Base-by-base conservation (phyloP, 2,797 vertebrate genomes). In the Stomatorhinus walkeri region DNA sequence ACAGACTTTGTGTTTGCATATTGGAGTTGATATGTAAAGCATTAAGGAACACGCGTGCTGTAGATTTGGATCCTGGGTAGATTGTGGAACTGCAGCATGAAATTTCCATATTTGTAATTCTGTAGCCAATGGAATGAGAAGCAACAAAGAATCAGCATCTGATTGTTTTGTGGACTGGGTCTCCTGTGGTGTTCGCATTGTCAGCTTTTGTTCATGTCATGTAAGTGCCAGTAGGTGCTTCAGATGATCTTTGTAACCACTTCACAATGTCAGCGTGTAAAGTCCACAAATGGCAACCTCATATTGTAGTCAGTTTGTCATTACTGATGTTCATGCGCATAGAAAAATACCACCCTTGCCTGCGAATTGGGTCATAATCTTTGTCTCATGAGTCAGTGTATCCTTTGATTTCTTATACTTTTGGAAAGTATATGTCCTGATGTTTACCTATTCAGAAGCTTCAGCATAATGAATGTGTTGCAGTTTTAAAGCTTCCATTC, bases 381-480 rank as follows among this genome's bases (percentile, higher is more conserved):
- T 36, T 72, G 68, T 72, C 68, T 14, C 12, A 14, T 72, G 28
- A 36, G 68, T 72, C 64, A 36, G 4, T 64, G 22, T 72, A 12
- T 72, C 32, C 32, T 72, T 72, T 72, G 28, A 72, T 72, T 72
- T 32, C 10, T 32, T 72, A 14, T 72, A 72, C 64, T 72, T 72
- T 72, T 72, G 64, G 28, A 28, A 72, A 32, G 10, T 72, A 28
- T 72, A 72, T 36, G 68, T 36, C 68, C 32, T 72, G 68, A 36
- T 68, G 24, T 68, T 68, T 28, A 32, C 24, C 24, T 89, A 59
- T 87, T 90, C 1, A 48, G 64, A 52, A 91, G 8, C 90, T 89
- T 48, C 89, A 90, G 90, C 89, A 52, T 89, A 89, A 91, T 90
- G 46, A 88, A 92, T 91, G 88, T 91, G 89, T 87, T 52, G 83